These are phyloP conservation scores for Chrysaora quinquecirrha DNA, from an alignment of 30 jellyfish, hydroid and myxozoan genomes.

Conservation along the genomic window DNA sequence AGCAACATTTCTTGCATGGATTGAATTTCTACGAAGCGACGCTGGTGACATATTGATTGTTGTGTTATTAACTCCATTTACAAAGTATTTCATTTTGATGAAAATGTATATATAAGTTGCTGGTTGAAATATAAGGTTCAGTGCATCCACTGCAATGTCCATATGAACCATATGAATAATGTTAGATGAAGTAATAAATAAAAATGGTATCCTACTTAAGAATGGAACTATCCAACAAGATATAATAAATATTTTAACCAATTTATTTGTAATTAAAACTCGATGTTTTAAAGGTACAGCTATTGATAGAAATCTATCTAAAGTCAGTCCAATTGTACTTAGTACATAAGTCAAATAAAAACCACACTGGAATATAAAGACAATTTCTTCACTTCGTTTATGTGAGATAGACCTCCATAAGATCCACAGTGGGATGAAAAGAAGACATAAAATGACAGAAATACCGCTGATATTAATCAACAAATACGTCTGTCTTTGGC, in stretches of 20 bases:
- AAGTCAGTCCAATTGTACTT: slow-evolving; percentile 40
- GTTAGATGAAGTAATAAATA: slow-evolving; percentile 12
- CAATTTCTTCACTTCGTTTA: slow-evolving; percentile 14
- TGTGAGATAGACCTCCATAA: slow-evolving; percentile 18
- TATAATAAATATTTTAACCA: slow-evolving; percentile 6
- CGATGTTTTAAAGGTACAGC: slow-evolving; percentile 66
- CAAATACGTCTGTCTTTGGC: slow-evolving; percentile 52
- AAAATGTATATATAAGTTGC: slow-evolving; percentile 35
- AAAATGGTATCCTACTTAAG: slow-evolving; percentile 57
- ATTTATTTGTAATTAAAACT: slow-evolving; percentile 20
- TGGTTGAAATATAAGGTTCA: slow-evolving; percentile 57
- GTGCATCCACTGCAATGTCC: slow-evolving; percentile 44
- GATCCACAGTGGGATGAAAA: slow-evolving; percentile 52
- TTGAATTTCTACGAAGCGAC: slow-evolving; percentile 17
- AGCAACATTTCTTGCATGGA: slow-evolving; percentile 20
- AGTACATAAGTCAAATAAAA: slow-evolving; percentile 33
- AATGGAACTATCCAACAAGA: slow-evolving; percentile 46
- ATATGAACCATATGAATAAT: slow-evolving; percentile 27
- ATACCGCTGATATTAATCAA: slow-evolving; percentile 45
- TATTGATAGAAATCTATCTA: slow-evolving; percentile 52
- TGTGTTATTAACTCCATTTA: not conserved
- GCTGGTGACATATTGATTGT: not conserved
- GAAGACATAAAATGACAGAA: slow-evolving; percentile 33
- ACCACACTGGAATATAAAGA: slow-evolving; percentile 30
- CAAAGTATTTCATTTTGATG: slow-evolving; percentile 29